Evolutionary conservation across 2,797 vertebrate species (phyloP).

Genomic region (Sphenodon punctatus): DNA sequence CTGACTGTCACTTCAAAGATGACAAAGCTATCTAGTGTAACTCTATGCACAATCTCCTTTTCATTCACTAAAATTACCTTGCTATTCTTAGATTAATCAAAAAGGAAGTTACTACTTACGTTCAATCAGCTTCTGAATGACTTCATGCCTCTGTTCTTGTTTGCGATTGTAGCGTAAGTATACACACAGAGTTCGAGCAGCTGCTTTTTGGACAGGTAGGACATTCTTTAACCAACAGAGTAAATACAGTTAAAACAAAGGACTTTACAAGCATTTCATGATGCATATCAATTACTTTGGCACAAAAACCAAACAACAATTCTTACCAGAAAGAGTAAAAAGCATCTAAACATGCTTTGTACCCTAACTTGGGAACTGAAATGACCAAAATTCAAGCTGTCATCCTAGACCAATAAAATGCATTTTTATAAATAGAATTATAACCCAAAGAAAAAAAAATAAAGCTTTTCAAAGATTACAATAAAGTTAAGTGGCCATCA

Average conservation of each 20-base stretch:
- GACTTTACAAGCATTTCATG: neutral
- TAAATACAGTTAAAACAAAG: conserved; percentile 21
- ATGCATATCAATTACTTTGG: neutral
- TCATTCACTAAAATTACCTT: neutral
- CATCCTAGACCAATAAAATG: too few relatives aligned
- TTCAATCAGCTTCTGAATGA: conserved; percentile 91
- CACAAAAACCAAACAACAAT: neutral
- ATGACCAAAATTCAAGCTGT: neutral
- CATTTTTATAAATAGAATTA: neutral
- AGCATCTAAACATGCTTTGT: neutral
- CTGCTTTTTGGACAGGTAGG: conserved; percentile 92
- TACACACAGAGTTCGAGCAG: conserved; percentile 89
- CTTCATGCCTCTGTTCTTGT: conserved; percentile 92
- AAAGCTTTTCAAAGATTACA: neutral
- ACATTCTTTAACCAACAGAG: conserved; percentile 83
- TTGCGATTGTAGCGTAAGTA: conserved; percentile 94
- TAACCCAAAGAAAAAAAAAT: neutral
- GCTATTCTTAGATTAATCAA: neutral
- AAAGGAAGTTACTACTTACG: conserved; percentile 77
- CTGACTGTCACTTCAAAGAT: neutral
- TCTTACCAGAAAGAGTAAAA: neutral
- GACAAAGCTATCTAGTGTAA: neutral
- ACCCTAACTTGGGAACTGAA: neutral
- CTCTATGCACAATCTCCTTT: neutral
- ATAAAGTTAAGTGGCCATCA: neutral